These are phyloP conservation scores for Taurulus bubalis DNA, from an alignment of 2,113 vertebrate genomes.

Conservation along the genomic window DNA sequence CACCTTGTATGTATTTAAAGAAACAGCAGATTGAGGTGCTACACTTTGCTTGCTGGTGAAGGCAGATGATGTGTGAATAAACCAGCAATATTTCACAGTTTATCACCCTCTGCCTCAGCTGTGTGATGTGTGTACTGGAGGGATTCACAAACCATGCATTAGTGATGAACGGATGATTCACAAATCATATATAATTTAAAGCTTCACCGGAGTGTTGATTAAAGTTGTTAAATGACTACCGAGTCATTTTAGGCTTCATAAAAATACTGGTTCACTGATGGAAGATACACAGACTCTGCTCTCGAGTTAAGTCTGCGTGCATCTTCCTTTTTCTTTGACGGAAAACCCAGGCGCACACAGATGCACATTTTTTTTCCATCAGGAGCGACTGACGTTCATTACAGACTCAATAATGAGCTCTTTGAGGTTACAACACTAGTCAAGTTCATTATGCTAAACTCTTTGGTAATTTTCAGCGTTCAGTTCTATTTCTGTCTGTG, in stretches of 20 bases:
- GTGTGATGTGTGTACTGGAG: conserved; percentile 25
- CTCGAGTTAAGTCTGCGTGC: not conserved
- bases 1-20: not conserved
- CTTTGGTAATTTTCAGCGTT: conserved; percentile 60
- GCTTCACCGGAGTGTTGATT: conserved; percentile 4
- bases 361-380: conserved; percentile 45
- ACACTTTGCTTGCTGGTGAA: not conserved
- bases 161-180: conserved; percentile 56
- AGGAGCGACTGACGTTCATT: conserved; percentile 60
- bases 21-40: not conserved
- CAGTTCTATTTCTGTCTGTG: conserved; percentile 62
- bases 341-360: conserved; percentile 10
- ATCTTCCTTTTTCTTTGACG: conserved; percentile 16
- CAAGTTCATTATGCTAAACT: conserved; percentile 67
- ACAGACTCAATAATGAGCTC: conserved; percentile 58
- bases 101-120: conserved; percentile 25
- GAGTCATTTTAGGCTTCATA: not conserved
- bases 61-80: conserved; percentile 3
- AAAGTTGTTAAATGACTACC: not conserved
- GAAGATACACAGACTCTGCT: not conserved
- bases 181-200: conserved; percentile 50
- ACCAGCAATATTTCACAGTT: conserved; percentile 37
- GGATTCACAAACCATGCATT: conserved; percentile 45
- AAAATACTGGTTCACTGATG: not conserved
- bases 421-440: conserved; percentile 49